Evolutionary conservation across 2,888 invertebrate genomes (phyloP), one percentile per base, ranked within the genome.

Genomic region (Phaedon cochleariae): DNA sequence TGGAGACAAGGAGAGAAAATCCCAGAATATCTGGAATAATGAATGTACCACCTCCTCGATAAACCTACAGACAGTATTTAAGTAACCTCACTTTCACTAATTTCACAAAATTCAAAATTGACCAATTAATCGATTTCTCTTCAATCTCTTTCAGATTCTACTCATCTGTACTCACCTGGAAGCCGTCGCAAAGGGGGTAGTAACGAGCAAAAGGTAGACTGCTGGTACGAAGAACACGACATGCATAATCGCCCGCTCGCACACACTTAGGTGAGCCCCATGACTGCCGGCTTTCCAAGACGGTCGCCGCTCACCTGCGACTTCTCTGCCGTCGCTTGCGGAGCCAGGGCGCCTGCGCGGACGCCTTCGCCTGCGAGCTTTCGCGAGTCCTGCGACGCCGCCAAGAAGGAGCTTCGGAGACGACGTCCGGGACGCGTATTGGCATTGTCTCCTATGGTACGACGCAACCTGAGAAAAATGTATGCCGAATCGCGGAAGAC

Each of bases 101-200:
- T n/a, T n/a, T n/a, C n/a, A n/a, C n/a, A n/a, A n/a, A n/a, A n/a
- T n/a, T n/a, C n/a, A n/a, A n/a, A n/a, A n/a, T n/a, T n/a, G n/a
- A n/a, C n/a, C n/a, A n/a, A n/a, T n/a, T n/a, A n/a, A n/a, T n/a
- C n/a, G n/a, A n/a, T n/a, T n/a, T n/a, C n/a, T n/a, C n/a, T n/a
- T n/a, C n/a, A n/a, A n/a, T n/a, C n/a, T n/a, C n/a, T n/a, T n/a
- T n/a, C n/a, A n/a, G n/a, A n/a, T n/a, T n/a, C n/a, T n/a, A n/a
- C n/a, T n/a, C n/a, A n/a, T n/a, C n/a, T n/a, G 68, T 81, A 92
- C 93, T 92, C 87, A 94, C 94, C 94, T 93, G 89, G 93, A 92
- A 83, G 92, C 90, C 85, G 92, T 92, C 84, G 92, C 92, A 87
- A 93, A 91, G 86, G 93, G 93, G 88, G 92, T 92, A 87, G 93